Conservation (phyloP, 1,140 invertebrate genomes). For the Scylla paramamosain region DNA sequence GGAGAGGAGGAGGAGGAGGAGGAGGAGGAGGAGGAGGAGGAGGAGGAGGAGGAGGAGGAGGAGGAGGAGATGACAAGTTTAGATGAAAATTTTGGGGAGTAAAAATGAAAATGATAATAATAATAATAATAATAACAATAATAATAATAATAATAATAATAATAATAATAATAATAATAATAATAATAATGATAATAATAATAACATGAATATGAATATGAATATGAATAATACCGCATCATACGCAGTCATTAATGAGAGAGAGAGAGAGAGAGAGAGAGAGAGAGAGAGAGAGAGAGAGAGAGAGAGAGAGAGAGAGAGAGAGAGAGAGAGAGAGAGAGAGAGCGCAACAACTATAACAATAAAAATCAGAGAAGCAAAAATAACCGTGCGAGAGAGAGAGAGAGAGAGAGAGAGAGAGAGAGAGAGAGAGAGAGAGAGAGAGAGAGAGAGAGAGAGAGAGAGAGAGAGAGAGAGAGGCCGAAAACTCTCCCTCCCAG, state of each 20-base stretch:
- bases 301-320: not conserved
- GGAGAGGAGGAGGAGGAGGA: too few species aligned
- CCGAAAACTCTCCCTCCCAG: not conserved
- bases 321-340: slow-evolving; percentile 29
- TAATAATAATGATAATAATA: not conserved
- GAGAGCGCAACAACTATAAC: not conserved
- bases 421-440: slow-evolving; percentile 29
- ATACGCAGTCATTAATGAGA: not conserved
- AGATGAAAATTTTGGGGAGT: not conserved
- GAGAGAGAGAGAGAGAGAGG: slow-evolving; percentile 22
- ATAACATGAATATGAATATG: not conserved
- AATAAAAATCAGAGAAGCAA: not conserved
- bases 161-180: not conserved
- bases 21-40: too few species aligned
- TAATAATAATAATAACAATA: not conserved
- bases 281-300: not conserved
- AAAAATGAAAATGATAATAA: not conserved
- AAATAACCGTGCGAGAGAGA: not conserved
- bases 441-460: slow-evolving; percentile 29
- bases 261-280: slow-evolving; percentile 26
- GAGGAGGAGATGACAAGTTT: not conserved
- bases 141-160: not conserved
- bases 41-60: too few species aligned
- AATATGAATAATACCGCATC: not conserved
- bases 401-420: slow-evolving; percentile 29